Evolutionary conservation across 2,888 invertebrate genomes (phyloP), one percentile per base, ranked within the genome.

Genomic region (Antheraea yamamai): DNA sequence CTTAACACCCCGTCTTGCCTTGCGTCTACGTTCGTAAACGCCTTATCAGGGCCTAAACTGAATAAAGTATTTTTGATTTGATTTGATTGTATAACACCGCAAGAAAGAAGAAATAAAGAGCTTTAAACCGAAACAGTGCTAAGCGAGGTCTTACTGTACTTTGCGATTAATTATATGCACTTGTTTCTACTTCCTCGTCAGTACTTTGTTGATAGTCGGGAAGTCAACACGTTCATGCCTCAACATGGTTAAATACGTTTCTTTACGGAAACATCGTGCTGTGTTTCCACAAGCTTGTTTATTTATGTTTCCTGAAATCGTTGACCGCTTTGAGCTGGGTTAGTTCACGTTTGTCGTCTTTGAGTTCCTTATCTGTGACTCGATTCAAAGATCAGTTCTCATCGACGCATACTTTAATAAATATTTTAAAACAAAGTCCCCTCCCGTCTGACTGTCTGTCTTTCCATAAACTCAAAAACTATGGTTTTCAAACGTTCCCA

Each of bases 261-360:
- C 70, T 70, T 39, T 39, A n/a, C 35, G 70, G 70, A 70, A 70
- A 70, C n/a, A 39, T 39, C 70, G 39, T 70, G n/a, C 39, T 20
- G 39, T 10, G 20, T n/a, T 70, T 39, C 35, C 70, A 70, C 70
- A 8, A n/a, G 70, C 26, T 70, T 66, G 30, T 30, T 66, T 66
- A 66, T 66, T 66, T 26, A 30, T 66, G n/a, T 70, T 70, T 70
- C 70, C 70, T 70, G 39, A 39, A 70, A 39, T 70, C 70, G 39
- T 70, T 39, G 39, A 39, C 70, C 68, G 16, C 6, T 39, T 16
- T 70, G 20, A 39, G 4, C 20, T 1, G 18, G 0, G n/a, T n/a
- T 39, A 14, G 64, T 26, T 2, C 26, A 26, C 14, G 64, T 70
- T n/a, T 6, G 39, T 70, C 39, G 7, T 70, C 35, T 39, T 39